phyloP scores from a whole-genome alignment of 35 echinoderm and acorn worm genomes.

The Patiria miniata region DNA sequence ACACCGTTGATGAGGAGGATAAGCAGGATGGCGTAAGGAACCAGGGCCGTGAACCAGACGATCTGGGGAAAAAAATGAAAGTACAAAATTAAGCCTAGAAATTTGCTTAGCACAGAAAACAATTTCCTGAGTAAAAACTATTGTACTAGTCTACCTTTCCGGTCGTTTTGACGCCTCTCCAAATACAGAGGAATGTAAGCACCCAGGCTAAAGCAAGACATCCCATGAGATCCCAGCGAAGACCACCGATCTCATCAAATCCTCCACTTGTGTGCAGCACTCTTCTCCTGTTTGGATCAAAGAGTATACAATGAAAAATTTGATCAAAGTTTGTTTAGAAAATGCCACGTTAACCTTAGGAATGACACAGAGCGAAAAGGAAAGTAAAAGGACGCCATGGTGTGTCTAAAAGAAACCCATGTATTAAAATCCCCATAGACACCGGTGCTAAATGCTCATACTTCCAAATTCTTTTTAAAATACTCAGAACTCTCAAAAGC shows the following conservation, averaged over 20 bases:
- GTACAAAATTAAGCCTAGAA: too few species aligned
- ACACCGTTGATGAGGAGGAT: slow-evolving; percentile 70
- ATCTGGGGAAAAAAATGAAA: slow-evolving; percentile 54
- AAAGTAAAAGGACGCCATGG: too few species aligned
- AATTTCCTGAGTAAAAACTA: too few species aligned
- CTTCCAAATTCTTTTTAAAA: too few species aligned
- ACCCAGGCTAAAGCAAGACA: slow-evolving; percentile 70
- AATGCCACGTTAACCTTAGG: too few species aligned
- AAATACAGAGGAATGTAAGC: slow-evolving; percentile 83
- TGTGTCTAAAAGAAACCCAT: too few species aligned
- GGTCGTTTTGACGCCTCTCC: slow-evolving; percentile 83
- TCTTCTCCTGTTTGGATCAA: slow-evolving; percentile 45
- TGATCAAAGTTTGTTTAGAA: too few species aligned
- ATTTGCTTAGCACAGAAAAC: background rate
- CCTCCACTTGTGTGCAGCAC: slow-evolving; percentile 70
- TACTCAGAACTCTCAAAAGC: too few species aligned
- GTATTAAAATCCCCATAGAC: too few species aligned
- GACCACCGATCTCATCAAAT: slow-evolving; percentile 60
- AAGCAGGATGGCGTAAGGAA: slow-evolving; percentile 71
- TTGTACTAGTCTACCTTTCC: slow-evolving; percentile 73
- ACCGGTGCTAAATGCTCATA: too few species aligned
- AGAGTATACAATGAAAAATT: too few species aligned
- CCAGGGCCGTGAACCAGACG: slow-evolving; percentile 83
- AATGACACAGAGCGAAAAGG: too few species aligned
- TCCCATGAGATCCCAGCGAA: slow-evolving; percentile 77